These are phyloP conservation scores for Benitochromis conjunctus DNA, from an alignment of 2,113 vertebrate genomes.

Conservation along the genomic window DNA sequence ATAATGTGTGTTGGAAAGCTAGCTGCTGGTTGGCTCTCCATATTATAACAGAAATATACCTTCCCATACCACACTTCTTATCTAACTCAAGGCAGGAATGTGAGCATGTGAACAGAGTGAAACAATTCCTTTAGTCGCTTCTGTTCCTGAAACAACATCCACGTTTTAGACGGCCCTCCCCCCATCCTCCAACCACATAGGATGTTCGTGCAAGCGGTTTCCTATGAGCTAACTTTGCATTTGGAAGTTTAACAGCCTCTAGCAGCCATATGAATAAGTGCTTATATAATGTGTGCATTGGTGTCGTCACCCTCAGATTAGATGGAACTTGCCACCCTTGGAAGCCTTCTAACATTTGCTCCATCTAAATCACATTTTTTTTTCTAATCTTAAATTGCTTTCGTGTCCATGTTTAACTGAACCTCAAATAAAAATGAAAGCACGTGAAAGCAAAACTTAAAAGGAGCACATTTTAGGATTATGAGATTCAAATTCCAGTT, in stretches of 20 bases:
- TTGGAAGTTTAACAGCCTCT: background rate
- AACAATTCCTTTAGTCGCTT: background rate
- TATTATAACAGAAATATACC: background rate
- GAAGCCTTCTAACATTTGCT: background rate
- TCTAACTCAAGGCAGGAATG: background rate
- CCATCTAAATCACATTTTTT: too few species aligned
- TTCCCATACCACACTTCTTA: background rate
- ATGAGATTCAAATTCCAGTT: too few species aligned
- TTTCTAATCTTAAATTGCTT: too few species aligned
- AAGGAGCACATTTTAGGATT: too few species aligned
- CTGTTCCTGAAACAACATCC: background rate
- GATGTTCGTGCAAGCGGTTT: background rate
- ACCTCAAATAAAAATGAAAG: too few species aligned
- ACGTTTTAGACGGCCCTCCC: background rate
- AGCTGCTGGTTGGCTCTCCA: background rate
- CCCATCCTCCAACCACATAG: fast-evolving
- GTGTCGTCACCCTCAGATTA: background rate
- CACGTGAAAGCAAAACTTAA: too few species aligned
- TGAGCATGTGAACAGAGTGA: background rate
- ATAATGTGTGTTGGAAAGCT: background rate
- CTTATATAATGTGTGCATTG: fast-evolving
- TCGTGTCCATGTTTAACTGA: too few species aligned
- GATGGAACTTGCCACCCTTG: background rate
- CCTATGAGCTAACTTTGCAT: background rate
- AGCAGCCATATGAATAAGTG: background rate